Evolutionary conservation across 2,888 invertebrate genomes (phyloP), one percentile per base, ranked within the genome.

Genomic region (Parochlus steinenii): DNA sequence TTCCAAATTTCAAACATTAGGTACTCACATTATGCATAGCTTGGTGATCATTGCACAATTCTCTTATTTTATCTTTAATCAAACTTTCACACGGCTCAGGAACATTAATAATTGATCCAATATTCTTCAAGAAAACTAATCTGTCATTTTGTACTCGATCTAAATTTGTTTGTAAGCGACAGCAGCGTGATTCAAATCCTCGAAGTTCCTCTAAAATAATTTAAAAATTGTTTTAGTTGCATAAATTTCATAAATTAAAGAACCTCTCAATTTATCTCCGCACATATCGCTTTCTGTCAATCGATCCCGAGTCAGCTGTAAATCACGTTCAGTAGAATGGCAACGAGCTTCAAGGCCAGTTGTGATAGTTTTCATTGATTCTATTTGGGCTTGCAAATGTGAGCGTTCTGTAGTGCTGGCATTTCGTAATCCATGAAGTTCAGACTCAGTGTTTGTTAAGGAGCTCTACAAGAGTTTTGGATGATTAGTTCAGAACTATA

Each of bases 1-100:
- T n/a, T n/a, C n/a, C 23, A 19, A 15, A 34, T 20, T 3, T 8
- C 3, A 34, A 17, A 11, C 2, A 5, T 10, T 8, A 30, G 6
- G 10, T 5, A 55, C 65, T 56, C 65, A 82, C 85, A 56, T 74
- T 64, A 46, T 69, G 62, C 61, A 76, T 75, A 42, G 80, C 77
- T 54, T 82, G 80, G 53, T 76, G 76, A 39, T 85, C 83, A 39
- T 67, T 69, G 18, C 82, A 58, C 28, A 81, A 65, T 54, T 85
- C 82, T 12, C 80, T 64, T 36, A 83, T 69, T 42, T 80, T 67
- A 41, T 85, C 83, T 53, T 81, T 81, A 41, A 86, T 77, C 20
- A 78, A 64, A 32, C 69, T 69, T 53, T 85, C 83, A 38, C 77
- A 70, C 1, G 82, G 74, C 48, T 85, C 85, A 4, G 81, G 74